Percentiles rank a stretch among this genome's conserved stretches.
Conservation (phyloP, 2,797 vertebrate species). For the Tragopan temminckii region DNA sequence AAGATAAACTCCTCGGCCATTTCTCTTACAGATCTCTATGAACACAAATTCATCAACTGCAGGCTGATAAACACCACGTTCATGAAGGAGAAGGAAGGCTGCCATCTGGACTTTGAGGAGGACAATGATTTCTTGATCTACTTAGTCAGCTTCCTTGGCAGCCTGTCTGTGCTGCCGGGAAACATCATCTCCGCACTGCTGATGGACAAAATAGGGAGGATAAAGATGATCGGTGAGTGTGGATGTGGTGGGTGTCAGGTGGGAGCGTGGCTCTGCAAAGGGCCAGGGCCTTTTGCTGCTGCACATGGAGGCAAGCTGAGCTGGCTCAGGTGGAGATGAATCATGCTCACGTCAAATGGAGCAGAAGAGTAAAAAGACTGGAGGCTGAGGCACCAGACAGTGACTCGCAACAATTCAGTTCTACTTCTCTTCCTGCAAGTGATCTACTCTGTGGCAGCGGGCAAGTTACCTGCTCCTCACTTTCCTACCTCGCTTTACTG, state of each 20-base stretch:
- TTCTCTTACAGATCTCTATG: constrained; percentile 88
- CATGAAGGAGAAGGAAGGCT: constrained; percentile 90
- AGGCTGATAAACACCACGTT: constrained; percentile 91
- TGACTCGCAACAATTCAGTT: neutral
- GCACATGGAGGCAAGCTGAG: rapidly evolving
- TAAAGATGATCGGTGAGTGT: constrained; percentile 93
- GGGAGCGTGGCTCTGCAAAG: neutral
- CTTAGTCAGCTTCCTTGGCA: constrained; percentile 96
- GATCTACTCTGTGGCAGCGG: neutral
- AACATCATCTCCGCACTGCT: constrained; percentile 96
- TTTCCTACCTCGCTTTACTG: neutral
- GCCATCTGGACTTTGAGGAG: constrained; percentile 93
- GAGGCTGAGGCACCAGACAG: neutral
- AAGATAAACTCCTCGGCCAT: neutral
- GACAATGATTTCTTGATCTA: constrained; percentile 97
- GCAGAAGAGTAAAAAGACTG: neutral
- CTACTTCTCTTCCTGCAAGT: neutral
- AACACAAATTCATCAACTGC: constrained; percentile 93
- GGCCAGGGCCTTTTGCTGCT: neutral
- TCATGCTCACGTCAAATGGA: neutral
- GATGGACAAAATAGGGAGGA: constrained; percentile 96
- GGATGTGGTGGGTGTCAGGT: rapidly evolving
- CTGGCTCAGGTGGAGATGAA: neutral
- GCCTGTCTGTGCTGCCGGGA: constrained; percentile 93
- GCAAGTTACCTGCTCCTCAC: rapidly evolving